Evolutionary conservation across 2,888 invertebrate species (phyloP).

Genomic region (Onchidella celtica): DNA sequence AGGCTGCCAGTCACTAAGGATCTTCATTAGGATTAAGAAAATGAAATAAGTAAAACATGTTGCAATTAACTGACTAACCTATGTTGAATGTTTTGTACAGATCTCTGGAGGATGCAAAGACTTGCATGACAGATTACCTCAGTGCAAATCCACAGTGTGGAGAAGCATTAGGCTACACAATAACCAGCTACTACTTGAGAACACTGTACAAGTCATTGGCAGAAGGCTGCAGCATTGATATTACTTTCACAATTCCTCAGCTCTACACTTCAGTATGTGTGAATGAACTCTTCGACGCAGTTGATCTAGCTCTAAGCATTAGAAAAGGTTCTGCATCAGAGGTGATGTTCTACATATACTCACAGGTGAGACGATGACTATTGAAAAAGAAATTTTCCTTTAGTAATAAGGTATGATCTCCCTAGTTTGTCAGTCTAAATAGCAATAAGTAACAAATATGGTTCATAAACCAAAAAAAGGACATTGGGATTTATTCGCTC

Average conservation of each 20-base stretch:
- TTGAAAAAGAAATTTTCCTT: too few relatives aligned
- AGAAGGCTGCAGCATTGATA: not conserved
- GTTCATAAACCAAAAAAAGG: too few relatives aligned
- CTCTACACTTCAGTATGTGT: constrained; percentile 10
- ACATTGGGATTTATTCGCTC: too few relatives aligned
- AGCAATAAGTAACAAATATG: too few relatives aligned
- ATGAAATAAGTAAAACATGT: too few relatives aligned
- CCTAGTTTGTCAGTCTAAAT: too few relatives aligned
- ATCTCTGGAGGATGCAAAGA: not conserved
- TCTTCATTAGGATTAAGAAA: too few relatives aligned
- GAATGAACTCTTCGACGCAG: not conserved
- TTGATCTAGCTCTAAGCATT: not conserved
- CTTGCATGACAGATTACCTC: constrained; percentile 7
- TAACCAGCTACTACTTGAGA: not conserved
- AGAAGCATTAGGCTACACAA: not conserved
- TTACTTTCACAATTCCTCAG: not conserved
- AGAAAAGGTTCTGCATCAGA: constrained; percentile 4
- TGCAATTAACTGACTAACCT: too few relatives aligned
- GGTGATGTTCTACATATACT: not conserved
- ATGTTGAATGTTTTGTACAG: constrained; percentile 20
- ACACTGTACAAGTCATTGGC: not conserved
- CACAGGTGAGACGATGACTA: not conserved
- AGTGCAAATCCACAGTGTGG: constrained; percentile 15
- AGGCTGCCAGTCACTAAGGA: too few relatives aligned
- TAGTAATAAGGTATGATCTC: too few relatives aligned